Evolutionary conservation across 2,113 vertebrate genomes (phyloP).

Genomic region (Semnornis frantzii): DNA sequence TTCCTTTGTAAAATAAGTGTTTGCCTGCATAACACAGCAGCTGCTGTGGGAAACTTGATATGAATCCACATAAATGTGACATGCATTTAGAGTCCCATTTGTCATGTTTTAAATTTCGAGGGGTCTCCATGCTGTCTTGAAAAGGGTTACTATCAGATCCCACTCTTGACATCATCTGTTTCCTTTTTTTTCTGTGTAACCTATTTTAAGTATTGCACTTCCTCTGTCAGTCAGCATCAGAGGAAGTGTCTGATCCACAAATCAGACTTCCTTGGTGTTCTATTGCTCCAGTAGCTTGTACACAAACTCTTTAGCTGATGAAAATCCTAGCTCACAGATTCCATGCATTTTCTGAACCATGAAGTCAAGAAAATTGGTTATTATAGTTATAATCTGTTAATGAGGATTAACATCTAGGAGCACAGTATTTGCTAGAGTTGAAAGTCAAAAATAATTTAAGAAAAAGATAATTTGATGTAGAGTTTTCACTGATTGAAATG

Average conservation of each 20-base stretch:
- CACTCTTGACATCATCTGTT: background rate
- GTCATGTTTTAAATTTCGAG: background rate
- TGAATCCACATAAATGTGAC: background rate
- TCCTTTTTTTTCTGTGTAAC: background rate
- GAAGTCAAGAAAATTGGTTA: background rate
- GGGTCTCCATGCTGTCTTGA: background rate
- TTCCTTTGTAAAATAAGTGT: background rate
- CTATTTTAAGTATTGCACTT: background rate
- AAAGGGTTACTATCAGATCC: fast-evolving
- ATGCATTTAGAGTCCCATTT: background rate
- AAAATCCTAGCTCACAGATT: background rate
- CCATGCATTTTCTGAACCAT: background rate
- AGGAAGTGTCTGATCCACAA: background rate
- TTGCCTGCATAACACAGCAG: background rate
- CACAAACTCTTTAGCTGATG: background rate
- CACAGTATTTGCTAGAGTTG: background rate
- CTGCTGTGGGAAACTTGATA: background rate
- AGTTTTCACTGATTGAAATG: background rate
- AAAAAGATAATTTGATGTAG: background rate
- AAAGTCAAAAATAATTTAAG: background rate
- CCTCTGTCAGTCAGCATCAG: background rate
- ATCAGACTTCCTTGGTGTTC: background rate
- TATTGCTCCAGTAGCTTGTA: background rate
- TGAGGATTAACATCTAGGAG: background rate
- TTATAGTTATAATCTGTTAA: background rate